Evolutionary conservation across 1,140 invertebrate species (phyloP).

Genomic region (Phortica variegata): DNA sequence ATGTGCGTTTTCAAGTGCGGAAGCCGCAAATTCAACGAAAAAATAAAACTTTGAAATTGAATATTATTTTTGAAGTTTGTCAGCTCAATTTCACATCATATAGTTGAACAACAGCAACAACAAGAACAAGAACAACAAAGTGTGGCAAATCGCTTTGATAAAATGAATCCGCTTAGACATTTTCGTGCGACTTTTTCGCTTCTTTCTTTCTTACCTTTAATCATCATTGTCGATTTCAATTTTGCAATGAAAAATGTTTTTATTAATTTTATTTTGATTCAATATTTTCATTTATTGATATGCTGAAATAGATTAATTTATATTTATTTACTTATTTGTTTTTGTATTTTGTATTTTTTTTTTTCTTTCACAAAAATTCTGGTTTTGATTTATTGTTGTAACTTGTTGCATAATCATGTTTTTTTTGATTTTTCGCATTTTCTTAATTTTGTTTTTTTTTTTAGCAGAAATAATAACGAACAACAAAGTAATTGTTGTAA

Average conservation of each 20-base stretch:
- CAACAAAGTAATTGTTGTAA: no score
- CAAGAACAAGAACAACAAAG: background rate
- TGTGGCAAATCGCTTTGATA: background rate
- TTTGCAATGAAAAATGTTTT: background rate
- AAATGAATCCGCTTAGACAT: background rate
- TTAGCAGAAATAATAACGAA: no score
- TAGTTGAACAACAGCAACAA: background rate
- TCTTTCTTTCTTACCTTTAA: background rate
- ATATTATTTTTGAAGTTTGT: background rate
- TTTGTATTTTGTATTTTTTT: background rate
- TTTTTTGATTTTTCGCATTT: constrained; percentile 1
- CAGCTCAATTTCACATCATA: no score
- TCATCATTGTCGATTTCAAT: background rate
- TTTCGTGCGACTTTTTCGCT: background rate
- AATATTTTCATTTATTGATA: background rate
- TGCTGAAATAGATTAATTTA: background rate
- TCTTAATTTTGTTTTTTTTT: constrained; percentile 1
- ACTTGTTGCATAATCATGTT: constrained; percentile 2
- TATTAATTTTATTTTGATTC: background rate
- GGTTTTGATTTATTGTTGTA: background rate
- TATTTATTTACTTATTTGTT: background rate
- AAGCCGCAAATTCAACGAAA: background rate
- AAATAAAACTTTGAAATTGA: background rate
- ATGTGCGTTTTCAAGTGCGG: no score
- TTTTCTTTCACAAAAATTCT: background rate